These are phyloP conservation scores for Xanthia togata DNA, from an alignment of 2,888 invertebrate genomes.

Conservation along the genomic window DNA sequence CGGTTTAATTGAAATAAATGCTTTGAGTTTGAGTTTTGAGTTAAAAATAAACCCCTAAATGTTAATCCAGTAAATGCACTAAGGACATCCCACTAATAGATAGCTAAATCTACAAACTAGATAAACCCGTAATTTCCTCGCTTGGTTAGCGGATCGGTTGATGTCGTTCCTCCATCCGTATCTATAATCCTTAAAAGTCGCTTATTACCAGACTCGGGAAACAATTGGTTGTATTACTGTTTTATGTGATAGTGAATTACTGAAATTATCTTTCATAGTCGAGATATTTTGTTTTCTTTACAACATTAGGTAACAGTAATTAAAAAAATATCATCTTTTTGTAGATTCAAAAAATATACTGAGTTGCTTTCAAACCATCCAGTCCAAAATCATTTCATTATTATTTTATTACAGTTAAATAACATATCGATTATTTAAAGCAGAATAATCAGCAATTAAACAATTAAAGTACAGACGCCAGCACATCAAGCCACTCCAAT, in stretches of 20 bases:
- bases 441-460: too few species aligned
- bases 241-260: not conserved
- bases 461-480: too few species aligned
- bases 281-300: not conserved
- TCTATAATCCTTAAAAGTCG: conserved; percentile 23
- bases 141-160: conserved; percentile 24
- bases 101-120: conserved; percentile 6
- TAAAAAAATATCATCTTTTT: not conserved
- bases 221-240: too few species aligned
- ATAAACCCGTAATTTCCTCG: conserved; percentile 23
- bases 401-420: too few species aligned
- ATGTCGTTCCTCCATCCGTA: conserved; percentile 15
- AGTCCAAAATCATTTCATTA: too few species aligned
- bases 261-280: not conserved
- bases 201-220: not conserved
- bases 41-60: not conserved
- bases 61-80: not conserved
- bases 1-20: too few species aligned
- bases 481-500: too few species aligned
- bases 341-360: not conserved
- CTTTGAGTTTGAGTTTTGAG: too few species aligned
- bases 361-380: not conserved
- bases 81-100: not conserved
- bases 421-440: too few species aligned
- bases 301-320: not conserved